Percentiles rank a stretch among this genome's conserved stretches.
These are phyloP conservation scores for Agrochola lota DNA, from an alignment of 2,888 invertebrate species.

Conservation along the genomic window DNA sequence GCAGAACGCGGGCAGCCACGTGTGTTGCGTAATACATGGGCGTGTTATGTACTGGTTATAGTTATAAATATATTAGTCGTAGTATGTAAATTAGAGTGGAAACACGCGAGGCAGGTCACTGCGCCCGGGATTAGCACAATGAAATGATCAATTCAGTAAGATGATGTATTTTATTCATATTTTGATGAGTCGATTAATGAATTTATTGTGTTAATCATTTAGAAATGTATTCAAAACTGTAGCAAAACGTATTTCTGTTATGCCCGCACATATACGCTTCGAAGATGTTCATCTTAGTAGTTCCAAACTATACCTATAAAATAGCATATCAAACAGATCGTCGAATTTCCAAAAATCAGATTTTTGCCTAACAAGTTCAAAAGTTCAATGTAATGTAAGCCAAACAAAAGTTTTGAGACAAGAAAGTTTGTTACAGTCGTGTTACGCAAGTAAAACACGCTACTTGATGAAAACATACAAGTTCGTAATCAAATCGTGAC, in stretches of 20 bases:
- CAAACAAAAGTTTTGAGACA: constrained; percentile 6
- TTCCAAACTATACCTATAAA: background rate
- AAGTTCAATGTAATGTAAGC: background rate
- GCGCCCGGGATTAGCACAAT: constrained; percentile 15
- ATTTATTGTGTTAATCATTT: background rate
- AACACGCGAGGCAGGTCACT: constrained; percentile 46
- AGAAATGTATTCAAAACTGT: background rate
- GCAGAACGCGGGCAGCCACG: constrained; percentile 27
- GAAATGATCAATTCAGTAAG: background rate
- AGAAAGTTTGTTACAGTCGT: background rate
- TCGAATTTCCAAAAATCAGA: background rate
- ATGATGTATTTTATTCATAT: constrained; percentile 9
- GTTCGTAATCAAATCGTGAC: constrained; percentile 5
- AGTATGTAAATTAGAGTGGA: constrained; percentile 41
- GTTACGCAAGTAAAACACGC: background rate
- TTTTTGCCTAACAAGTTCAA: background rate
- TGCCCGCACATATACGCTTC: background rate
- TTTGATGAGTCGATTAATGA: background rate
- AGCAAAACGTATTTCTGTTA: background rate
- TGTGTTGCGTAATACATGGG: constrained; percentile 31
- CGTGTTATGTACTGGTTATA: constrained; percentile 26
- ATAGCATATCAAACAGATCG: background rate
- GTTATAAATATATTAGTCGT: constrained; percentile 27
- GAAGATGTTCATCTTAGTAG: background rate
- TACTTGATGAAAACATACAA: background rate